These are phyloP conservation scores for Serinus canaria DNA, from an alignment of 2,113 vertebrate genomes.

Conservation along the genomic window DNA sequence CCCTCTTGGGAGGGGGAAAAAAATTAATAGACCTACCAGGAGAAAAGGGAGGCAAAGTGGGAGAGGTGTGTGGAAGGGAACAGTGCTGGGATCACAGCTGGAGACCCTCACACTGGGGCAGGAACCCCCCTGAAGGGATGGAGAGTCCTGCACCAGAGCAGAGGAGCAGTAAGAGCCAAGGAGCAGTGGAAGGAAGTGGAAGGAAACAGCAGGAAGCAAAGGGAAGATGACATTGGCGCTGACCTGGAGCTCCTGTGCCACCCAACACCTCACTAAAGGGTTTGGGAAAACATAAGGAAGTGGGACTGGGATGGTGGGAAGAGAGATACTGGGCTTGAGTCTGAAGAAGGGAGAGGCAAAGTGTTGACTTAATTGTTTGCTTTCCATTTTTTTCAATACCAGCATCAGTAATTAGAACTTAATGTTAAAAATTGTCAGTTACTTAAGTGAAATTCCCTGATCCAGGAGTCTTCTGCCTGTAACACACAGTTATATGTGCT, in stretches of 20 bases:
- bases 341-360: neutral
- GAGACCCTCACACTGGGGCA: neutral
- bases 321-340: neutral
- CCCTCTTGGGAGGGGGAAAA: neutral
- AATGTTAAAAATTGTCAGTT: neutral
- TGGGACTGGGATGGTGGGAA: neutral
- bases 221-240: neutral
- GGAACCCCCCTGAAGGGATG: neutral
- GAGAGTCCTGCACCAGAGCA: neutral
- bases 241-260: accelerated
- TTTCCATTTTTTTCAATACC: neutral
- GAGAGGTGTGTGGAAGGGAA: neutral
- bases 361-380: neutral
- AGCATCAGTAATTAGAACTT: neutral
- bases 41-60: neutral
- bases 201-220: neutral
- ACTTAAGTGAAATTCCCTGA: neutral
- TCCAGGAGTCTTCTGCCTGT: neutral
- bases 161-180: neutral
- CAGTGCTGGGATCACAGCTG: neutral
- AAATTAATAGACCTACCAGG: neutral
- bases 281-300: neutral
- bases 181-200: neutral
- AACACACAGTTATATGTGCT: neutral
- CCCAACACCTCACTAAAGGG: neutral